A percentile compares a stretch with the other conserved stretches of the same genome.
Conservation (phyloP, 2,113 vertebrate species). For the Ptilonorhynchus violaceus region DNA sequence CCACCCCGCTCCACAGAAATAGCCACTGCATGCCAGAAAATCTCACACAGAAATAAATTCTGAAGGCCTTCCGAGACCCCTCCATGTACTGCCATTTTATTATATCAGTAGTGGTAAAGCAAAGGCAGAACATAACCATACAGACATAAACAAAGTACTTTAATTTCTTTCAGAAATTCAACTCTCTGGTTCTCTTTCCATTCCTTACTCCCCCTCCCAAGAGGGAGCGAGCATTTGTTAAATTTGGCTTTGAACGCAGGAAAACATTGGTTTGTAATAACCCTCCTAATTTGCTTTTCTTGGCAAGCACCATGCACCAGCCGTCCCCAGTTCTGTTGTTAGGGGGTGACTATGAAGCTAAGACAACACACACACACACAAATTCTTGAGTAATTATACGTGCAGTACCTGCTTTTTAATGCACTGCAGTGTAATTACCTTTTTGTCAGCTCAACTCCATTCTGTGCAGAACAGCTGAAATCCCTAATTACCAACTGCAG, state of each 20-base stretch:
- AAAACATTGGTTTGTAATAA: neutral
- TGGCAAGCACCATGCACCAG: neutral
- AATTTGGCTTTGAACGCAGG: neutral
- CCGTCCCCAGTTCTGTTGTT: neutral
- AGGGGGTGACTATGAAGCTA: neutral
- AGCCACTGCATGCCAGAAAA: neutral
- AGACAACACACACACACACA: neutral
- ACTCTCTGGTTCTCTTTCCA: neutral
- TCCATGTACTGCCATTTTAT: accelerated
- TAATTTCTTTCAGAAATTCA: neutral
- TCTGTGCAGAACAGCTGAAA: constrained; percentile 51
- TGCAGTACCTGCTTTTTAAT: constrained; percentile 11
- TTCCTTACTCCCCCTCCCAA: neutral
- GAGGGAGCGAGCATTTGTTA: neutral
- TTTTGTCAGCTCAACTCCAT: constrained; percentile 52
- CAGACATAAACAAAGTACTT: neutral
- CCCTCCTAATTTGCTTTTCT: constrained; percentile 44
- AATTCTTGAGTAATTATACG: constrained; percentile 5
- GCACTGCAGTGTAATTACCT: constrained; percentile 47
- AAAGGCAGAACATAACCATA: neutral
- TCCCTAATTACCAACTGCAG: constrained; percentile 63
- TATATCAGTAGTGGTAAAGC: neutral
- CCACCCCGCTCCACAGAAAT: neutral
- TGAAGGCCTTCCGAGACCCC: neutral
- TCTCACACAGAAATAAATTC: neutral